Evolutionary conservation across 2,113 vertebrate genomes (phyloP), one percentile per base, ranked within the genome.

Genomic region (Megaceryle torquata): DNA sequence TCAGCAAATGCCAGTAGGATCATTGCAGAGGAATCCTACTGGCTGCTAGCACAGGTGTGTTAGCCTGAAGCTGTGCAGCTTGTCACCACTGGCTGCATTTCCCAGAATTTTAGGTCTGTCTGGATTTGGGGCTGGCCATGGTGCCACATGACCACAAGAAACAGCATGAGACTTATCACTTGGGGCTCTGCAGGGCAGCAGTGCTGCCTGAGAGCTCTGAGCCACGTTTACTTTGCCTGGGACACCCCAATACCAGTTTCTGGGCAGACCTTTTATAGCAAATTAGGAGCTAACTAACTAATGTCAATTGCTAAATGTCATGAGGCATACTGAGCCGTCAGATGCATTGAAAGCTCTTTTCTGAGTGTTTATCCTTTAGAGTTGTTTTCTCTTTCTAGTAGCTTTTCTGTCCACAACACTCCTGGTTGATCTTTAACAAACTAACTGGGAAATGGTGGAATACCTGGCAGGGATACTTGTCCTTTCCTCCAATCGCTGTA

Each of bases 351-450:
- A 48, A 75, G 41, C 22, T 44, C 17, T 78, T 87, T 86, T 54
- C 54, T 46, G 19, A 48, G 37, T 46, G 7, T 69, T 83, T 51
- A 16, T 37, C 24, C 33, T 35, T 43, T 28, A 20, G 11, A 68
- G 33, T 35, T 39, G 5, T 37, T 93, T 89, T 95, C 56, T 59
- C 64, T 91, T 86, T 10, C 18, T 46, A 82, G 35, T 33, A 91
- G 48, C 41, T 86, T 95, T 59, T 24, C 44, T 18, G 3, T 9
- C 50, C 71, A 31, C 29, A 88, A 60, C 9, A 29, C 13, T 89
- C 19, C 9, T 51, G 72, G 92, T 79, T 93, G 74, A 94, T 95
- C 82, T 96, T 94, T 96, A 96, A 94, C 92, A 76, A 68, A 53
- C 67, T 69, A 86, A 72, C 50, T 82, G 77, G n/a, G 50, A 78